Percentiles rank a stretch among this genome's conserved stretches.
Evolutionary conservation across 2,888 invertebrate genomes (phyloP).

Genomic region (Clitarchus hookeri): DNA sequence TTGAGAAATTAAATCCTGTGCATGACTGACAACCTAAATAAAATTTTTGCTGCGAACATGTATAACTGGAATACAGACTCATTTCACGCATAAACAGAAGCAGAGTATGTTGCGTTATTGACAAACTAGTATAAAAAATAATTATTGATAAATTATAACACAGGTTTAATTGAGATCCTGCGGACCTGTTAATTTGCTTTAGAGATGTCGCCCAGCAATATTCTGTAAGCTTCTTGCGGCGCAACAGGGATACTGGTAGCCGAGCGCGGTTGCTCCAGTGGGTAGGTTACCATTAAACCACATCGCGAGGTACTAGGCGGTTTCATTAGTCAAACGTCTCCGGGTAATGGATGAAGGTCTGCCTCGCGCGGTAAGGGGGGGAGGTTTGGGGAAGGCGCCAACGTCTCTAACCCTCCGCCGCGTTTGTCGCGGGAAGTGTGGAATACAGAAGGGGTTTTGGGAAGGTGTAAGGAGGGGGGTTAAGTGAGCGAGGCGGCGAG

Average conservation of each 20-base stretch:
- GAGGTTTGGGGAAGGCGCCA: conserved; percentile 33
- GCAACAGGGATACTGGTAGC: neutral
- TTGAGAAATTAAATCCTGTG: no score
- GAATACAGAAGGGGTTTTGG: neutral
- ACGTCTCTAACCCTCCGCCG: no score
- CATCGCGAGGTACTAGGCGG: neutral
- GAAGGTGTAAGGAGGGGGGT: conserved; percentile 23
- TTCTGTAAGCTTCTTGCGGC: neutral
- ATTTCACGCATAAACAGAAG: no score
- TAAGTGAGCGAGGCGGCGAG: conserved; percentile 35
- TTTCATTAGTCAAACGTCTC: conserved; percentile 14
- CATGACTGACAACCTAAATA: no score
- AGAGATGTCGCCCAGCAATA: neutral
- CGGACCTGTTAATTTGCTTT: neutral
- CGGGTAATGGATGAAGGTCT: conserved; percentile 33
- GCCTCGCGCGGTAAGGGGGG: no score
- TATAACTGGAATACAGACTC: no score
- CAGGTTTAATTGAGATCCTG: no score
- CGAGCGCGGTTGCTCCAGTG: neutral
- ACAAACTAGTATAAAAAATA: no score
- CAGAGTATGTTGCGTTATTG: no score
- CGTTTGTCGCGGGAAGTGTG: no score
- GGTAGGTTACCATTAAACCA: neutral
- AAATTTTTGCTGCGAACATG: no score
- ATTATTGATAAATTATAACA: no score